These are phyloP conservation scores for Aphodius granarius DNA, from an alignment of 2,888 invertebrate genomes.

Conservation along the genomic window DNA sequence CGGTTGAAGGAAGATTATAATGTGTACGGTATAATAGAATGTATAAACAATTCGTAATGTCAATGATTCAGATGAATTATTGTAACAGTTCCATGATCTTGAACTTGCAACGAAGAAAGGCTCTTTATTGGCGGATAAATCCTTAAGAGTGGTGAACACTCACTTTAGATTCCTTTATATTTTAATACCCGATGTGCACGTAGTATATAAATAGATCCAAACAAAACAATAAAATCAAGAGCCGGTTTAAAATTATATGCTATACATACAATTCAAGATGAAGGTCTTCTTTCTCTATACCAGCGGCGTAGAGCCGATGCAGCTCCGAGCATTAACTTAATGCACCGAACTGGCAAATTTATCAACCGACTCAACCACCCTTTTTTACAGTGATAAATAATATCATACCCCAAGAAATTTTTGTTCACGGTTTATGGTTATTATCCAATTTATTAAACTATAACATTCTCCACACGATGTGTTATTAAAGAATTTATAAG, in stretches of 20 bases:
- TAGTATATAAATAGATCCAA: conserved; percentile 35
- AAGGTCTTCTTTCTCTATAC: conserved; percentile 23
- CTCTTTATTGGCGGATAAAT: background rate
- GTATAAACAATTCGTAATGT: background rate
- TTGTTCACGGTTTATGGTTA: background rate
- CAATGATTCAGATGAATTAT: conserved; percentile 1
- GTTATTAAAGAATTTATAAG: background rate
- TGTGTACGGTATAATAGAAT: background rate
- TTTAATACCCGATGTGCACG: conserved; percentile 35
- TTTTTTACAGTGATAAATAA: background rate
- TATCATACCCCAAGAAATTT: background rate
- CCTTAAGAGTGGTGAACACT: conserved; percentile 14
- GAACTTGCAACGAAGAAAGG: conserved; percentile 7
- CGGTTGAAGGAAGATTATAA: background rate
- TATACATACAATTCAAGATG: conserved; percentile 33
- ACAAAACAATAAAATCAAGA: conserved; percentile 35
- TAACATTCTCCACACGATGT: background rate
- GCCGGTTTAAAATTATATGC: conserved; percentile 41
- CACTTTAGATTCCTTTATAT: conserved; percentile 34
- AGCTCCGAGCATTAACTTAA: background rate
- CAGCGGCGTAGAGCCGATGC: background rate
- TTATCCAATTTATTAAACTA: background rate
- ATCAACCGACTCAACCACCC: background rate
- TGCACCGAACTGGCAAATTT: background rate
- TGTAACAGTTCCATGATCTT: conserved; percentile 8